These are phyloP conservation scores for Andrena minutula DNA, from an alignment of 2,888 invertebrate genomes.

Conservation along the genomic window DNA sequence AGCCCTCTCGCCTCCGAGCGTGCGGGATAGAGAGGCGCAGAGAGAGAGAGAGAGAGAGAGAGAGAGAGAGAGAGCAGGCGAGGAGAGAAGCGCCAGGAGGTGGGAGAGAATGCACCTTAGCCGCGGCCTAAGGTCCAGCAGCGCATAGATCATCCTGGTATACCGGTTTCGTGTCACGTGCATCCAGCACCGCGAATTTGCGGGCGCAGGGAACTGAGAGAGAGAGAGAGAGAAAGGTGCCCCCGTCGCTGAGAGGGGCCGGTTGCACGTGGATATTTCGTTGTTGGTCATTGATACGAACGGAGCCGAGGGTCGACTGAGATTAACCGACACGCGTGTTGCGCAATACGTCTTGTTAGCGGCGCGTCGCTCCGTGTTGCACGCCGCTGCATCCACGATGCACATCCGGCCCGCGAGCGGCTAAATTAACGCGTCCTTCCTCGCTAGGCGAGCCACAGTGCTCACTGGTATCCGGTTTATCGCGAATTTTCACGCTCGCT, in stretches of 20 bases:
- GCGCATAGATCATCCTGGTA: conserved; percentile 69
- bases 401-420: conserved; percentile 10
- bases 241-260: background rate
- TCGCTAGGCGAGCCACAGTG: background rate
- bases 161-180: conserved; percentile 73
- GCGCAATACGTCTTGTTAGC: conserved; percentile 54
- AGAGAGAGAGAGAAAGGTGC: background rate
- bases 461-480: too few relatives aligned
- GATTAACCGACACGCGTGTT: conserved; percentile 53
- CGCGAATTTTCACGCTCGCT: too few relatives aligned
- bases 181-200: conserved; percentile 55
- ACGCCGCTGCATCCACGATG: background rate
- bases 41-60: conserved; percentile 36
- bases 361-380: conserved; percentile 8
- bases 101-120: conserved; percentile 65
- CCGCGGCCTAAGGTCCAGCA: conserved; percentile 61
- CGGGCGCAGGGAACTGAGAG: conserved; percentile 20
- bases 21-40: background rate
- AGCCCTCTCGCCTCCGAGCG: conserved; percentile 44
- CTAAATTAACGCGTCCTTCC: conserved; percentile 16
- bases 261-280: conserved; percentile 42
- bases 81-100: conserved; percentile 49
- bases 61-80: conserved; percentile 17
- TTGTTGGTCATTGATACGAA: conserved; percentile 45
- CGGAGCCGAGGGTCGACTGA: conserved; percentile 26